phyloP scores from a whole-genome alignment of 2,888 invertebrate genomes.

The Cosmia trapezina region DNA sequence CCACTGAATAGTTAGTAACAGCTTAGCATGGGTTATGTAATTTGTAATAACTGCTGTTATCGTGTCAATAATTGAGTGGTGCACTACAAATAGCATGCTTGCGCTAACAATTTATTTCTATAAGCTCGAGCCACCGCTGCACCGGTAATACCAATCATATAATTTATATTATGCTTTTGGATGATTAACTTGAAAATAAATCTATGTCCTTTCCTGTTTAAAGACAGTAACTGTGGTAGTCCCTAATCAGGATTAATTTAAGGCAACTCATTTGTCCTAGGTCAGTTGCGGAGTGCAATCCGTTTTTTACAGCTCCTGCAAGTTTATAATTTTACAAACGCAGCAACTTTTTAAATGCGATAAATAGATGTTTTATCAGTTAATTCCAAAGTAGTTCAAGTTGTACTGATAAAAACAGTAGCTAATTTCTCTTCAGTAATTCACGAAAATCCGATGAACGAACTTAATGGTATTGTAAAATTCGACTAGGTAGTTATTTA shows the following conservation, averaged over 20 bases:
- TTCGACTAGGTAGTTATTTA: too few species aligned
- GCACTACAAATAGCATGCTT: constrained; percentile 11
- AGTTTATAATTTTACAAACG: neutral
- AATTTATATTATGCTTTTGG: neutral
- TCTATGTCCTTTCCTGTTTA: too few species aligned
- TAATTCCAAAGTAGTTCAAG: neutral
- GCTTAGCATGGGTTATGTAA: constrained; percentile 67
- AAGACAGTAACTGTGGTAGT: neutral
- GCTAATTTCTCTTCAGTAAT: neutral
- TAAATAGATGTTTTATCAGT: neutral
- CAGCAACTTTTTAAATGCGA: neutral
- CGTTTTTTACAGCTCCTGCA: neutral
- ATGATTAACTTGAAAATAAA: neutral
- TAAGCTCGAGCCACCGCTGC: neutral
- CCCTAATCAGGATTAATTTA: neutral
- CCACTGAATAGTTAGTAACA: constrained; percentile 56
- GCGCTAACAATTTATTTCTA: constrained; percentile 6
- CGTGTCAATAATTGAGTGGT: constrained; percentile 19
- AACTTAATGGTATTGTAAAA: neutral
- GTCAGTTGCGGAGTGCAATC: neutral
- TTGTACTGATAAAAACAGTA: neutral
- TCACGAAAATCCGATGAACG: neutral
- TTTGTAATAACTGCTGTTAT: constrained; percentile 39
- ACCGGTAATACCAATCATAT: constrained; percentile 7
- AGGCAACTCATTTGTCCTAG: neutral